Percentiles rank a stretch among this genome's conserved stretches.
phyloP scores from a whole-genome alignment of 2,888 invertebrate genomes.

The Prosopocoilus inquinatus region DNA sequence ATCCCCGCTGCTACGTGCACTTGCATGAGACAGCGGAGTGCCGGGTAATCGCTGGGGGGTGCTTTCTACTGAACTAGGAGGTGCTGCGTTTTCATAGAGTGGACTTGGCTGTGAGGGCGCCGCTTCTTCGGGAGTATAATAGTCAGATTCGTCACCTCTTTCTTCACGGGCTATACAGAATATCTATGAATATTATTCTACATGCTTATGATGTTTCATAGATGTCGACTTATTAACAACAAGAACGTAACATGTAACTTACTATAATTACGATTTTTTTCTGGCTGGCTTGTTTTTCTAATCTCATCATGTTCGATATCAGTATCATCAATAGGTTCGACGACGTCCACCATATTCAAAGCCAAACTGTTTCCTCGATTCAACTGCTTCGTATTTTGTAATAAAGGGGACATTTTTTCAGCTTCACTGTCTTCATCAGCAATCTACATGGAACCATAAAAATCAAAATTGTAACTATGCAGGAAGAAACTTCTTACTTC shows the following conservation, averaged over 20 bases:
- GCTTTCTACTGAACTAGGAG: conserved; percentile 45
- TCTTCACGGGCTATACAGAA: conserved; percentile 36
- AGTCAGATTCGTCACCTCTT: conserved; percentile 70
- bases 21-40: conserved; percentile 67
- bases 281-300: conserved; percentile 5
- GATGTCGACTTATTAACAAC: background rate
- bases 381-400: conserved; percentile 48
- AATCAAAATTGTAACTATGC: background rate
- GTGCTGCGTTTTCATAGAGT: conserved; percentile 49
- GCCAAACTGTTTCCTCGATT: conserved; percentile 43
- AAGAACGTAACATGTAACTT: background rate
- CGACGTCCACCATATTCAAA: conserved; percentile 52
- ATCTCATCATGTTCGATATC: conserved; percentile 55
- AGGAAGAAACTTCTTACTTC: conserved; percentile 37
- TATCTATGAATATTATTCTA: conserved; percentile 1
- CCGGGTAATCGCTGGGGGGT: conserved; percentile 55
- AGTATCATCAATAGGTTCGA: conserved; percentile 63
- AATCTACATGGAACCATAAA: conserved; percentile 39
- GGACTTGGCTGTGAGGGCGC: conserved; percentile 66
- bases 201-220: background rate
- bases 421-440: conserved; percentile 79
- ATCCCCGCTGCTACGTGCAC: conserved; percentile 74
- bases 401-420: conserved; percentile 76
- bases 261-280: conserved; percentile 13
- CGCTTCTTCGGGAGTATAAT: conserved; percentile 76